Conservation (phyloP, 1,140 invertebrate species). For the Caenorhabditis inopinata region DNA sequence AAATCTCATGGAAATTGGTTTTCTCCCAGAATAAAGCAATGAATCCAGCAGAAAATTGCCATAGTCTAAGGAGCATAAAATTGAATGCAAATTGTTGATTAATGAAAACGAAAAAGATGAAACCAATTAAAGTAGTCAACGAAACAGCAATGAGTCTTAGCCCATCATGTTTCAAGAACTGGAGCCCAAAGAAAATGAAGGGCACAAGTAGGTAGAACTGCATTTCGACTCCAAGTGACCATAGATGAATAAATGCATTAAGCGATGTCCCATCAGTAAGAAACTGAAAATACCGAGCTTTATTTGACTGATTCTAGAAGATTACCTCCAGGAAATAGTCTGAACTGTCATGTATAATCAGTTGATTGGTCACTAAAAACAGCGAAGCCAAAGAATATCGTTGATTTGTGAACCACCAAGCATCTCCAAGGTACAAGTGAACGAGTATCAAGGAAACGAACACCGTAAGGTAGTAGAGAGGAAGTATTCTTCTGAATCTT, state of each 20-base stretch:
- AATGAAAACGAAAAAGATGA: neutral
- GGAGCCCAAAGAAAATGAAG: neutral
- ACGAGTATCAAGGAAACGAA: neutral
- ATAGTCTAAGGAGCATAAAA: conserved; percentile 2
- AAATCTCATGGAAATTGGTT: neutral
- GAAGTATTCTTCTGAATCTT: conserved; percentile 13
- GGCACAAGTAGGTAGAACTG: conserved; percentile 34
- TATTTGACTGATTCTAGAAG: neutral
- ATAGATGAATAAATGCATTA: conserved; percentile 8
- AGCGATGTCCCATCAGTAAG: neutral
- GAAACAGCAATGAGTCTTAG: neutral
- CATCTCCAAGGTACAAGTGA: neutral
- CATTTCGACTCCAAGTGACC: conserved; percentile 26
- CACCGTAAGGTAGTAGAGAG: neutral
- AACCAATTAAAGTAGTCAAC: neutral
- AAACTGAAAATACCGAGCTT: conserved; percentile 14
- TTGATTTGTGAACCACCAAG: neutral
- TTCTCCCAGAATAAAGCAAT: neutral
- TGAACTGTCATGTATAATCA: neutral
- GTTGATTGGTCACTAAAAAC: conserved; percentile 12
- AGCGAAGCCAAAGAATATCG: neutral
- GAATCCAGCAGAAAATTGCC: conserved; percentile 28
- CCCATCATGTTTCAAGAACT: neutral
- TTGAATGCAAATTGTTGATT: conserved; percentile 20
- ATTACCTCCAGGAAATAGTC: conserved; percentile 27